phyloP scores from a whole-genome alignment of 2,113 vertebrate genomes.

The Gasterosteus aculeatus region DNA sequence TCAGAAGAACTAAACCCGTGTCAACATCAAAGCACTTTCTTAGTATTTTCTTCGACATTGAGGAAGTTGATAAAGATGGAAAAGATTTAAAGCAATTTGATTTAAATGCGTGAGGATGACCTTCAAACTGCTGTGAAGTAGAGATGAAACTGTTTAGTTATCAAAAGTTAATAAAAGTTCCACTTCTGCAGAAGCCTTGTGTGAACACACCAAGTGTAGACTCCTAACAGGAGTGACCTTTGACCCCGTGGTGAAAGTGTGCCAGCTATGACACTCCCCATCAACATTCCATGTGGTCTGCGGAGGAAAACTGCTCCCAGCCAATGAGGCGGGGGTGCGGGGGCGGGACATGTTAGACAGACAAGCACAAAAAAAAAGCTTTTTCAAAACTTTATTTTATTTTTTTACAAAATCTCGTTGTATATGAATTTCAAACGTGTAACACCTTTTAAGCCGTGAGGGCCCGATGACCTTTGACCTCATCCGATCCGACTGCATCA shows the following conservation, averaged over 20 bases:
- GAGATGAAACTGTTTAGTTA: too few relatives aligned
- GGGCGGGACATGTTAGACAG: neutral
- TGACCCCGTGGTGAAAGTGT: constrained; percentile 36
- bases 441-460: neutral
- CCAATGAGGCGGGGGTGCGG: neutral
- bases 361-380: constrained; percentile 5
- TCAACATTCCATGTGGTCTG: constrained; percentile 53
- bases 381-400: constrained; percentile 26
- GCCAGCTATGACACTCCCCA: constrained; percentile 44
- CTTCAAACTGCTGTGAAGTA: too few relatives aligned
- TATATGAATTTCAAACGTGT: neutral
- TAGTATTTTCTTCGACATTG: neutral
- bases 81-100: too few relatives aligned
- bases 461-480: neutral
- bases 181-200: neutral
- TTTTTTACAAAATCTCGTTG: accelerated
- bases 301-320: neutral
- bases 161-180: neutral
- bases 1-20: too few relatives aligned
- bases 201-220: neutral
- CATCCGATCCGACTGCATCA: constrained; percentile 15
- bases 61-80: neutral
- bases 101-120: too few relatives aligned
- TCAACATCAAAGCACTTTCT: too few relatives aligned
- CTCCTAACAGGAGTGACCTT: constrained; percentile 43